Percentiles rank a stretch among this genome's conserved stretches.
Conservation (phyloP, 1,140 invertebrate species). For the Muscidifurax raptorellus region DNA sequence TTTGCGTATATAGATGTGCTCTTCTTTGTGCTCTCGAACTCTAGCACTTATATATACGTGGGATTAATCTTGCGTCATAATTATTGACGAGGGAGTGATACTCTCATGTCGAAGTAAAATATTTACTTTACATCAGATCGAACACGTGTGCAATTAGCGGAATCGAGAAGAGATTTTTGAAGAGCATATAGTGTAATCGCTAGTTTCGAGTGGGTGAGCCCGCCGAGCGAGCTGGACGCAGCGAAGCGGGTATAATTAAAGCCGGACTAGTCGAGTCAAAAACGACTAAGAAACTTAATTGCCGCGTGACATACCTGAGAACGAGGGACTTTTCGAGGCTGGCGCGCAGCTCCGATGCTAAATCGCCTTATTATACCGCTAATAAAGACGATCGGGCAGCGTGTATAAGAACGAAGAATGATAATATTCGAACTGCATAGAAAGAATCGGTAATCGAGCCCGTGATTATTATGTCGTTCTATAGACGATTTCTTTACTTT, state of each 20-base stretch:
- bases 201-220: not conserved
- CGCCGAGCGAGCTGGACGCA: not conserved
- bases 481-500: no score
- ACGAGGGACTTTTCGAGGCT: slow-evolving; percentile 40
- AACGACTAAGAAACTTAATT: slow-evolving; percentile 29
- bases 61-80: no score
- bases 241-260: slow-evolving; percentile 20
- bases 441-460: slow-evolving; percentile 37
- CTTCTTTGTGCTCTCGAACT: no score
- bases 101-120: no score
- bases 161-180: not conserved
- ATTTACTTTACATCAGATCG: not conserved
- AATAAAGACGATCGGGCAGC: slow-evolving; percentile 37
- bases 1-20: not conserved
- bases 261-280: not conserved
- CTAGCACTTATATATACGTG: no score
- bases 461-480: not conserved
- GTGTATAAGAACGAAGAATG: not conserved
- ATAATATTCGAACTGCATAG: slow-evolving; percentile 27
- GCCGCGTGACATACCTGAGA: slow-evolving; percentile 48
- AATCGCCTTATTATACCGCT: slow-evolving; percentile 48
- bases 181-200: not conserved
- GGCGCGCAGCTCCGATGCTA: slow-evolving; percentile 33
- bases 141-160: not conserved
- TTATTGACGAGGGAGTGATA: no score